These are phyloP conservation scores for Indicator maculatus DNA, from an alignment of 2,113 vertebrate genomes.

Conservation along the genomic window DNA sequence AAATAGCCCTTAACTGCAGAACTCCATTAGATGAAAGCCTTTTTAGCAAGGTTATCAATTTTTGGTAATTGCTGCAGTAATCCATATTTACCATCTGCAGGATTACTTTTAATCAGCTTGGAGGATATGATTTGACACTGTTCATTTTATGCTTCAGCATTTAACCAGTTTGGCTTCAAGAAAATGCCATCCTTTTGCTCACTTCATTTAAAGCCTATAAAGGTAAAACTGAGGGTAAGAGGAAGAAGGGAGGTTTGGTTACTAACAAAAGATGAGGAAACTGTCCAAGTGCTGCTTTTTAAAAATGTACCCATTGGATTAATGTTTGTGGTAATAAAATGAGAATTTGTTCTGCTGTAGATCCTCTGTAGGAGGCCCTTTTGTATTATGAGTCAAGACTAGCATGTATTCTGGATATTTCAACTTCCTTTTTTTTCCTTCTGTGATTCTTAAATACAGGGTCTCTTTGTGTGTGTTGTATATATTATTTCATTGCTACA, in stretches of 20 bases:
- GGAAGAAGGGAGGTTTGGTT: not conserved
- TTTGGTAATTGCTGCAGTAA: constrained; percentile 69
- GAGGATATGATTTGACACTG: constrained; percentile 54
- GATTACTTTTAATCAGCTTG: constrained; percentile 71
- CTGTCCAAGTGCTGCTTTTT: not conserved
- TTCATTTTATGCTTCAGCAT: constrained; percentile 45
- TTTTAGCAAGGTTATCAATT: constrained; percentile 55
- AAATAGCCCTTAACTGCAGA: constrained; percentile 26
- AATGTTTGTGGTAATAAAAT: constrained; percentile 12
- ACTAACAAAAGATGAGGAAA: not conserved
- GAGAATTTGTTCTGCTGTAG: not conserved
- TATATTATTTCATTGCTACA: not conserved
- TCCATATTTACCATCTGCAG: constrained; percentile 69
- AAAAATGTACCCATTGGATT: not conserved
- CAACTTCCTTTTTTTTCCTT: not conserved
- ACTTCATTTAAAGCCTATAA: constrained; percentile 50
- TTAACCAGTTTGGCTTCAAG: constrained; percentile 34
- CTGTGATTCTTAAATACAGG: not conserved
- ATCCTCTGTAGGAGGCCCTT: not conserved
- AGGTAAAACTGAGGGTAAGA: constrained; percentile 16
- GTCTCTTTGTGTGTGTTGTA: not conserved
- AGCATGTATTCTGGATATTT: not conserved
- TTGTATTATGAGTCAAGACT: not conserved
- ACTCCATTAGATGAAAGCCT: constrained; percentile 17
- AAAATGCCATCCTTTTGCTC: not conserved